Evolutionary conservation across 2,888 invertebrate genomes (phyloP), one percentile per base, ranked within the genome.

Genomic region (Drosophila nr. perissopoda): DNA sequence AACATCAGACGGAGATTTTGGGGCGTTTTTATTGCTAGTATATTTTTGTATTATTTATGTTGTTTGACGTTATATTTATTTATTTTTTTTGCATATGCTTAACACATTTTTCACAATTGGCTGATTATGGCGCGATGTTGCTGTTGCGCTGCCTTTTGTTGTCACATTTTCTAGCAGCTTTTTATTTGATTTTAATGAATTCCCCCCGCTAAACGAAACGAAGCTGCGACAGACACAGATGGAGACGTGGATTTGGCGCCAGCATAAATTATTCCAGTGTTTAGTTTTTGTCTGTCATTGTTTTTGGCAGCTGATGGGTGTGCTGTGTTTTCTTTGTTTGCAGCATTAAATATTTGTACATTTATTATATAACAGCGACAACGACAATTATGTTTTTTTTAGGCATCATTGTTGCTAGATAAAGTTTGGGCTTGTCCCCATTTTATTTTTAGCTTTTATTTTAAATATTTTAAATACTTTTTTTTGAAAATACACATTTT

Each of bases 101-200:
- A 83, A 82, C 83, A 83, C 85, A 83, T 87, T 83, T 78, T 87
- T 75, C 67, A 78, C 87, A 76, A 82, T 67, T 76, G 69, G 56
- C 76, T 70, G 76, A 64, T 78, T 76, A 73, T 69, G 56, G 51
- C 29, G 45, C 40, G 59, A 45, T 60, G 33, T 78, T 71, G 49
- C 63, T 75, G 38, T 10, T 49, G 6, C 49, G 59, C 31, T 51
- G 63, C 38, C 56, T 36, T 61, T 49, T 71, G 59, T n/a, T 66
- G 71, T 53, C 52, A 62, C 71, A 67, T 67, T 74, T 65, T 56
- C 70, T 57, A 77, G 67, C 67, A 51, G 60, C 40, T 52, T 71
- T 79, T 67, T 63, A 71, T 75, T 71, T 58, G 54, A 58, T 67
- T 78, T 77, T 71, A 79, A 76, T 76, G 76, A 75, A 79, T 75